These are phyloP conservation scores for Drosophila greeni DNA, from an alignment of 2,888 invertebrate genomes.

Conservation along the genomic window DNA sequence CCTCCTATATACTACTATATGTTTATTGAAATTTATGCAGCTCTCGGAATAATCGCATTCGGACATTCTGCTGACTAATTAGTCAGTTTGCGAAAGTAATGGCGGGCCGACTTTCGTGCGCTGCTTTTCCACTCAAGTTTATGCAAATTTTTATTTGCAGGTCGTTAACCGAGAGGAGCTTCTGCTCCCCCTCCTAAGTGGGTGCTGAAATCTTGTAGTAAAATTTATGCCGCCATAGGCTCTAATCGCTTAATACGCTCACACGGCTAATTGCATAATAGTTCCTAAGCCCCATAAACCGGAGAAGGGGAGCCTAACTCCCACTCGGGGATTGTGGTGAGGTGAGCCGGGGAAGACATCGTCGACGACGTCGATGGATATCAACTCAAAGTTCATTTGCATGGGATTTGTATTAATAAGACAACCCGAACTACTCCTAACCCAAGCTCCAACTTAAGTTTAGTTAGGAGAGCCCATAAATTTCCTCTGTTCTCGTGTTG, in stretches of 20 bases:
- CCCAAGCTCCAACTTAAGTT: slow-evolving; percentile 18
- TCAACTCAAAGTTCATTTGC: slow-evolving; percentile 58
- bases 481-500: slow-evolving; percentile 14
- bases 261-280: slow-evolving; percentile 70
- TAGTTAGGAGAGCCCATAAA: slow-evolving; percentile 49
- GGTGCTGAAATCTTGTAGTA: slow-evolving; percentile 59
- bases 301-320: slow-evolving; percentile 1
- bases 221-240: slow-evolving; percentile 62
- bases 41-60: slow-evolving; percentile 44
- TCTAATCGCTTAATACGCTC: slow-evolving; percentile 69
- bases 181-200: slow-evolving; percentile 50
- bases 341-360: slow-evolving; percentile 4
- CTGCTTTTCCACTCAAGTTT: slow-evolving; percentile 52
- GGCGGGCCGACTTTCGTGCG: slow-evolving; percentile 44
- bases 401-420: slow-evolving; percentile 62
- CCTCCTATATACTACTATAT: slow-evolving; percentile 10
- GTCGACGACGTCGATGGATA: slow-evolving; percentile 9
- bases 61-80: slow-evolving; percentile 59
- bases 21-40: slow-evolving; percentile 67
- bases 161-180: slow-evolving; percentile 65
- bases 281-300: slow-evolving; percentile 40
- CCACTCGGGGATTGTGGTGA: slow-evolving; percentile 3
- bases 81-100: slow-evolving; percentile 74
- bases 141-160: slow-evolving; percentile 70
- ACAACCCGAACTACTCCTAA: slow-evolving; percentile 8